Percentiles rank a stretch among this genome's conserved stretches.
Evolutionary conservation across 2,113 vertebrate genomes (phyloP).

Genomic region (Protobothrops flavoviridis): DNA sequence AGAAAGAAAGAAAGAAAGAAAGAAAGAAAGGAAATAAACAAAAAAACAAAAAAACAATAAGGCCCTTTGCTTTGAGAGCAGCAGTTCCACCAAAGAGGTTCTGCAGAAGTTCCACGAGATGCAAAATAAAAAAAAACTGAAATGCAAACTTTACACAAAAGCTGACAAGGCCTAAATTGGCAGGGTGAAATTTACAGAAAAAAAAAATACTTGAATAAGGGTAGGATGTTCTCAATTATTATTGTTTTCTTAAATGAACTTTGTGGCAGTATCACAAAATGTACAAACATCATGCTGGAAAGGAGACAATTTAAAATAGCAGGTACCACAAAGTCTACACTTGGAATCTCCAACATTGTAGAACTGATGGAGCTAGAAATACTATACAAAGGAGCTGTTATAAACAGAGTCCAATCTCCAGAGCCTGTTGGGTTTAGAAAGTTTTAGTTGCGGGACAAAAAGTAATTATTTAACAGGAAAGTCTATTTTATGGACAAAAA

Average conservation of each 20-base stretch:
- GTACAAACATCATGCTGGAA: not conserved
- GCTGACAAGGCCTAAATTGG: not conserved
- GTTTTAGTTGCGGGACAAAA: not conserved
- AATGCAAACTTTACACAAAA: not conserved
- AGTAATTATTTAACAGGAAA: not conserved
- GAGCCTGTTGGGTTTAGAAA: not conserved
- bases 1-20: no score
- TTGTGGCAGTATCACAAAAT: not conserved
- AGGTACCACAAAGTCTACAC: not conserved
- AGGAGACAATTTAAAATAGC: not conserved
- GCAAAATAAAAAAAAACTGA: not conserved
- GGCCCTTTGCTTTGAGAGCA: not conserved
- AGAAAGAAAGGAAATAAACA: no score
- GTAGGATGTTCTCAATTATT: not conserved
- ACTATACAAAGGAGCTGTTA: not conserved
- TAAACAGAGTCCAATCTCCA: not conserved
- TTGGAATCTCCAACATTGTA: not conserved
- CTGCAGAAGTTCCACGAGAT: not conserved
- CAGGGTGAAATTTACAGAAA: not conserved
- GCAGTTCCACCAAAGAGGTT: not conserved
- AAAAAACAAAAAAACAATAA: fast-evolving
- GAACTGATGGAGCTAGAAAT: not conserved
- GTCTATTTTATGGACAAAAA: not conserved
- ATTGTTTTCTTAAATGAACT: not conserved
- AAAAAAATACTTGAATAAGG: not conserved